Percentiles rank a stretch among this genome's conserved stretches.
These are phyloP conservation scores for Meteorus sp. DNA, from an alignment of 1,140 invertebrate genomes.

Conservation along the genomic window DNA sequence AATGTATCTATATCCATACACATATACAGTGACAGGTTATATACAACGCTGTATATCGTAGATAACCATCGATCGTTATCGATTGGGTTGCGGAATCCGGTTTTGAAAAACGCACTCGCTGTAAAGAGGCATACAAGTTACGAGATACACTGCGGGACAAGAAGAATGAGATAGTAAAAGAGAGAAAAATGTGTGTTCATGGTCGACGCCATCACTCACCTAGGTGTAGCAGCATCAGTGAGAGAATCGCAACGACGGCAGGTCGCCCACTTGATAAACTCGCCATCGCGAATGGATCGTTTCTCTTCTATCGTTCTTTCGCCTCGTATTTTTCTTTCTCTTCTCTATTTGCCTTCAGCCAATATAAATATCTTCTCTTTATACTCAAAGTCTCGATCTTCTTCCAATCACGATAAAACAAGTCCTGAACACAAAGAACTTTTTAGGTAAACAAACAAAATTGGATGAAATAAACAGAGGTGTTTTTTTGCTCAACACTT, in stretches of 20 bases:
- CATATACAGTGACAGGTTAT: too few species aligned
- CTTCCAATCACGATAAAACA: slow-evolving; percentile 8
- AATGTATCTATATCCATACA: too few species aligned
- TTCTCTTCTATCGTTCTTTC: slow-evolving; percentile 14
- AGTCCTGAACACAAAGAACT: too few species aligned
- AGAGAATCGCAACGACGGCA: slow-evolving; percentile 35
- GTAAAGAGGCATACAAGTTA: too few species aligned
- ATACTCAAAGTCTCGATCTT: too few species aligned
- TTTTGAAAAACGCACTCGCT: too few species aligned
- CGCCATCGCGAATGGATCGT: slow-evolving; percentile 40
- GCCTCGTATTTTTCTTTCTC: neutral
- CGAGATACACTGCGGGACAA: too few species aligned
- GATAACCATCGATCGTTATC: slow-evolving; percentile 19
- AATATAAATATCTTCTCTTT: neutral
- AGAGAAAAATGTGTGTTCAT: neutral
- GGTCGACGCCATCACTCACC: slow-evolving; percentile 40
- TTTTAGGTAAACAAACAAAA: too few species aligned
- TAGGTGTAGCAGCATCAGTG: slow-evolving; percentile 42
- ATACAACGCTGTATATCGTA: neutral
- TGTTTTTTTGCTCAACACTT: too few species aligned
- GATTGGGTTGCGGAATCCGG: slow-evolving; percentile 23
- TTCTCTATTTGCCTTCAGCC: neutral
- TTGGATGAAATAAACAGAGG: too few species aligned
- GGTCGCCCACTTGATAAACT: slow-evolving; percentile 36
- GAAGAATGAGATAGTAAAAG: neutral